Base-by-base conservation (phyloP, 2,113 vertebrate species). In the Melanostigma gelatinosum region DNA sequence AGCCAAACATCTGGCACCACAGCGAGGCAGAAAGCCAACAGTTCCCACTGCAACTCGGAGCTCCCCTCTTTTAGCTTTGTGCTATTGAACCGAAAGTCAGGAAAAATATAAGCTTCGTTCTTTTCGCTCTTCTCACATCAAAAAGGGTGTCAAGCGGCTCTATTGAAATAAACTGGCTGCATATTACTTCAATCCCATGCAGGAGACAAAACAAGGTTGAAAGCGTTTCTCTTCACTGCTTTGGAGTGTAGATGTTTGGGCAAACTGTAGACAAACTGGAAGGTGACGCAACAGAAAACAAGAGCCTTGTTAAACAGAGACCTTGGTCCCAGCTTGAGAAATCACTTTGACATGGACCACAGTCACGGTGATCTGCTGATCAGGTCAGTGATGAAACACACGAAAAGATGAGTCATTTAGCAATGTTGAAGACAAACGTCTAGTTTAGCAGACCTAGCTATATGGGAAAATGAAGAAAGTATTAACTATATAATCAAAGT, bases 1-100 rank as follows among this genome's bases (percentile, higher is more conserved):
- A 83, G 70, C 69, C 75, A 82, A 87, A 89, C 83, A 92, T 90
- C 91, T 92, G 91, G 79, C 55, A 61, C 38, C 60, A 70, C 52
- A 66, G 77, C n/a, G 24, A 71, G 27, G 66, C 65, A 69, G 82
- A 88, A 77, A 70, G 67, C 64, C 72, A 80, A 75, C 55, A 71
- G 79, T n/a, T 75, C 44, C 42, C 63, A 42, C 6, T 72, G 61
- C 27, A 74, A 74, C 48, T 54, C 15, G 69, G 68, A 64, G 54
- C 27, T 46, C 44, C 22, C 29, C 61, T 66, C 8, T 6, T 29
- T 72, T 58, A 57, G 24, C n/a, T 74, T 50, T 63, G 66, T 12
- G 20, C 48, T 32, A 40, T 9, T 75, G 5, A 74, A 72, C 7
- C 18, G 4, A 27, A 36, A n/a, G 29, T 69, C 11, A 69, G 66